Conservation (phyloP, 2,888 invertebrate genomes). For the Hirtodrosophila cameraria region DNA sequence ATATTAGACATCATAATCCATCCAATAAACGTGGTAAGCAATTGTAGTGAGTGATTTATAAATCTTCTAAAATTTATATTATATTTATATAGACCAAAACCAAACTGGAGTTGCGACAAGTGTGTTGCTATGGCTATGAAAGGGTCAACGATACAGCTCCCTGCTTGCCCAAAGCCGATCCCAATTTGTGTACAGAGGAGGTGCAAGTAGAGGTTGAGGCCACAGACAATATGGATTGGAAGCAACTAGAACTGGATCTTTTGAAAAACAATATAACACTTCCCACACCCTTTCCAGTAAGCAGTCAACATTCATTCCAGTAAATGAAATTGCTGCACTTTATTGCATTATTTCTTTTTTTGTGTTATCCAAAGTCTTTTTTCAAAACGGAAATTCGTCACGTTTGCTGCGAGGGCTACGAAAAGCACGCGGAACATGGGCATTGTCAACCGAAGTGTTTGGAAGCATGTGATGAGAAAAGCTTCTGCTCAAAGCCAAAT, state of each 20-base stretch:
- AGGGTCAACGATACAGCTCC: neutral
- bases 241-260: neutral
- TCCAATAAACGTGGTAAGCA: no score
- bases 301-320: neutral
- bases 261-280: neutral
- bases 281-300: slow-evolving; percentile 1
- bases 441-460: slow-evolving; percentile 51
- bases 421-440: neutral
- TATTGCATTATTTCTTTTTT: neutral
- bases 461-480: neutral
- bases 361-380: neutral
- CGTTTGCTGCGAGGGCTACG: slow-evolving; percentile 42
- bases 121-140: slow-evolving; percentile 1
- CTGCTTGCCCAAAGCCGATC: neutral
- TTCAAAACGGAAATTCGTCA: neutral
- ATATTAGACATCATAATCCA: no score
- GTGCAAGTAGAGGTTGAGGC: neutral
- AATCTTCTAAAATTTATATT: no score
- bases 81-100: no score
- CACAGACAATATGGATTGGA: neutral
- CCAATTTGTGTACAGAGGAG: neutral
- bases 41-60: no score
- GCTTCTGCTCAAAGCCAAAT: slow-evolving; percentile 14
- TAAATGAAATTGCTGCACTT: no score
- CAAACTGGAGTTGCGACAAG: neutral